Conservation (phyloP, 2,888 invertebrate species). For the Nomada fucata region DNA sequence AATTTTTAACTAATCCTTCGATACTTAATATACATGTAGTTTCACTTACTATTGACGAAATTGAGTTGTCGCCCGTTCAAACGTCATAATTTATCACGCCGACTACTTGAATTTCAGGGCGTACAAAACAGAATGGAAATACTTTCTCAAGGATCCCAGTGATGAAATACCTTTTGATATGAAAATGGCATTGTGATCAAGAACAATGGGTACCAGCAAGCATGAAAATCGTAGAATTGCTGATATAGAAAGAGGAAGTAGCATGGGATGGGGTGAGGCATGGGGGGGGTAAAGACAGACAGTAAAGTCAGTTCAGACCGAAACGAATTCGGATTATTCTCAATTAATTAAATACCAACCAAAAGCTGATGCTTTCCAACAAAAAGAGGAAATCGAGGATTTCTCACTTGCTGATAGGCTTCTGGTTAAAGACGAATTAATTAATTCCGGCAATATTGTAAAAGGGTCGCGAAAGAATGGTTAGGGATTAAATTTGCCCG, state of each 20-base stretch:
- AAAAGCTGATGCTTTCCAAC: constrained; percentile 20
- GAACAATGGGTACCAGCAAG: constrained; percentile 57
- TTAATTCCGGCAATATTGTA: constrained; percentile 51
- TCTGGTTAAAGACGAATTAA: constrained; percentile 61
- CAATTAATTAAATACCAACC: constrained; percentile 69
- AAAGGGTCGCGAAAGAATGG: not conserved
- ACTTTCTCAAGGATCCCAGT: constrained; percentile 41
- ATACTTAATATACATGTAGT: too few species aligned
- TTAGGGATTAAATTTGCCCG: constrained; percentile 44
- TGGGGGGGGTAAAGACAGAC: not conserved
- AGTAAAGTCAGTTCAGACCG: constrained; percentile 36
- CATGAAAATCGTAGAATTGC: constrained; percentile 40
- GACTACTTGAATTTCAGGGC: not conserved
- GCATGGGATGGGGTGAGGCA: not conserved
- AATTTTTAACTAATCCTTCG: not conserved
- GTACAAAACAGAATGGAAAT: not conserved
- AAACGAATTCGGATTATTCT: constrained; percentile 66
- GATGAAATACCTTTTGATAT: constrained; percentile 63
- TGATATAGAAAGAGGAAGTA: constrained; percentile 40
- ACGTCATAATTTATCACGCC: not conserved
- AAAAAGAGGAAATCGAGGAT: constrained; percentile 23
- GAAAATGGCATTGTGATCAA: constrained; percentile 38
- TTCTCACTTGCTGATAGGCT: constrained; percentile 41
- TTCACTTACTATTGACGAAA: too few species aligned
- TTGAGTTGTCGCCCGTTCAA: not conserved